phyloP scores from a whole-genome alignment of 1,140 invertebrate genomes.

The Scaptomyza pallida region DNA sequence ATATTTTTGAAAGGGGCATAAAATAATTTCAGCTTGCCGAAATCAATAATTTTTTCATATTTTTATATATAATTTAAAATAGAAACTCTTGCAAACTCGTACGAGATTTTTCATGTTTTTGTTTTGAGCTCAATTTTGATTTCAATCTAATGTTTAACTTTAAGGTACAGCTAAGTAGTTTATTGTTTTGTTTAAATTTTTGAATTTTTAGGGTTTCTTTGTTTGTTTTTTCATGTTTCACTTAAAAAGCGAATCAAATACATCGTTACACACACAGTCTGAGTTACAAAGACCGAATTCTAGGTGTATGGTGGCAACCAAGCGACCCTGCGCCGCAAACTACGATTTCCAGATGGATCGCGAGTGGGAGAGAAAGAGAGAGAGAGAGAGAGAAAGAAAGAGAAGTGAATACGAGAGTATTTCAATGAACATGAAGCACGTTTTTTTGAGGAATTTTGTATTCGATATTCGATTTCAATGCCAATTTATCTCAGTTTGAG shows the following conservation, averaged over 20 bases:
- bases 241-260: constrained; percentile 83
- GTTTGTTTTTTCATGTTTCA: constrained; percentile 56
- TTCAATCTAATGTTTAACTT: constrained; percentile 60
- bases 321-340: constrained; percentile 78
- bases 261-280: constrained; percentile 84
- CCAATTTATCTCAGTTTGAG: constrained; percentile 80
- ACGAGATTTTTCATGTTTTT: constrained; percentile 47
- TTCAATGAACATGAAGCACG: constrained; percentile 43
- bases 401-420: constrained; percentile 53
- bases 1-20: constrained; percentile 27
- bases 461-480: constrained; percentile 40
- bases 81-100: constrained; percentile 79
- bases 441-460: constrained; percentile 44
- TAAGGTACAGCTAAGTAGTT: constrained; percentile 71
- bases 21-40: constrained; percentile 49
- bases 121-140: constrained; percentile 30
- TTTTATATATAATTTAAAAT: constrained; percentile 69
- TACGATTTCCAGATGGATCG: constrained; percentile 56
- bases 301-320: constrained; percentile 82
- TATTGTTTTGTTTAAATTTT: constrained; percentile 32
- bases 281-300: constrained; percentile 83
- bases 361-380: constrained; percentile 33
- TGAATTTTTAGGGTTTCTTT: constrained; percentile 11
- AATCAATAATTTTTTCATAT: constrained; percentile 20
- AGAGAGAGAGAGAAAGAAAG: constrained; percentile 62